Percentiles rank a stretch among this genome's conserved stretches.
These are phyloP conservation scores for Centrocercus urophasianus DNA, from an alignment of 2,113 vertebrate species.

Conservation along the genomic window DNA sequence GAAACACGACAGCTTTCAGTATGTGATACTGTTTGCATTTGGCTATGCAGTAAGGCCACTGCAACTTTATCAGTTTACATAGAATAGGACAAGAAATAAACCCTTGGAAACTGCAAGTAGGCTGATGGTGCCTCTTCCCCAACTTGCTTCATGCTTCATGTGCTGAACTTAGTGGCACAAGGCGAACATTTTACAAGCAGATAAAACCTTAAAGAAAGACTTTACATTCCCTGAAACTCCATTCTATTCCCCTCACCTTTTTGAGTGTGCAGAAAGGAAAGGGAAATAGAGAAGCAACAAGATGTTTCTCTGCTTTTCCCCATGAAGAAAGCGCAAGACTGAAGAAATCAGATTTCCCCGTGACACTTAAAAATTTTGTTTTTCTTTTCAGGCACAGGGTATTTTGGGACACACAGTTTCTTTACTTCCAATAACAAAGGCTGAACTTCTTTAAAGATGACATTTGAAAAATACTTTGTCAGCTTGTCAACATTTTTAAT, in stretches of 20 bases:
- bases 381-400: not conserved
- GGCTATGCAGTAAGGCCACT: not conserved
- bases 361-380: not conserved
- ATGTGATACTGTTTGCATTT: not conserved
- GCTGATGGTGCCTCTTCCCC: not conserved
- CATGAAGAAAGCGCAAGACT: not conserved
- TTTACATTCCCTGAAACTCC: not conserved
- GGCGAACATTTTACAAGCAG: not conserved
- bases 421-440: not conserved
- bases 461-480: not conserved
- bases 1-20: not conserved
- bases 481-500: not conserved
- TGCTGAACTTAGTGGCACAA: not conserved
- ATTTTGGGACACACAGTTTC: not conserved
- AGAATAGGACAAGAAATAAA: not conserved
- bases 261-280: not conserved
- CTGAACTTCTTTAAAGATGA: not conserved
- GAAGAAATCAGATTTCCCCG: not conserved
- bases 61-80: rapidly evolving
- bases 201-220: not conserved
- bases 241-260: not conserved
- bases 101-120: not conserved
- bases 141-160: rapidly evolving
- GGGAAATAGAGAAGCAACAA: not conserved
- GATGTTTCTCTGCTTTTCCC: not conserved